A percentile compares a stretch with the other conserved stretches of the same genome.
phyloP scores from a whole-genome alignment of 2,888 invertebrate species.

The Leucophenga montana region DNA sequence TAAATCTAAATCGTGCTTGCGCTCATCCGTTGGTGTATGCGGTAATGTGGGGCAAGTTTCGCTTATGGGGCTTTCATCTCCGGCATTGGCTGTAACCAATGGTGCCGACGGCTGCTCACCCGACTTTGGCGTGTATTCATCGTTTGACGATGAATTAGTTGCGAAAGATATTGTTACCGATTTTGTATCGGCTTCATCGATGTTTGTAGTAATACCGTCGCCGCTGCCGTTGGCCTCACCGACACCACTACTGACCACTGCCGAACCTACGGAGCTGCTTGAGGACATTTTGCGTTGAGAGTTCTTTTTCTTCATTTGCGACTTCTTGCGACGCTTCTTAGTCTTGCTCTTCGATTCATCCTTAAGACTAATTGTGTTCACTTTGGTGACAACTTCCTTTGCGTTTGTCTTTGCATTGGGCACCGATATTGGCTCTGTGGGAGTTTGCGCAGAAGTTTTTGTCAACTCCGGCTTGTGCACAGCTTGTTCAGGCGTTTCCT shows the following conservation, averaged over 20 bases:
- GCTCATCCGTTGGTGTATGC: conserved; percentile 70
- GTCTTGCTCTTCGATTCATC: conserved; percentile 77
- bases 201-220: conserved; percentile 17
- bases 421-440: background rate
- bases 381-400: conserved; percentile 17
- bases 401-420: conserved; percentile 18
- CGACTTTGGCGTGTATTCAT: conserved; percentile 68
- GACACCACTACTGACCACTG: conserved; percentile 47
- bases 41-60: conserved; percentile 51
- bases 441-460: background rate
- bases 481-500: conserved; percentile 22
- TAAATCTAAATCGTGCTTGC: conserved; percentile 78
- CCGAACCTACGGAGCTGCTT: conserved; percentile 70
- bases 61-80: conserved; percentile 59
- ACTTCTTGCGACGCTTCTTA: conserved; percentile 86
- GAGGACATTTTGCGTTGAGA: conserved; percentile 80
- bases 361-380: conserved; percentile 71
- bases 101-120: conserved; percentile 62
- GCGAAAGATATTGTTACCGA: conserved; percentile 59
- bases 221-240: conserved; percentile 30
- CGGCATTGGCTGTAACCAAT: conserved; percentile 55
- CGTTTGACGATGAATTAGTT: conserved; percentile 63
- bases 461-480: conserved; percentile 16
- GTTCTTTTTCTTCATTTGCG: conserved; percentile 86
- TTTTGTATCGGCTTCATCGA: conserved; percentile 62